These are phyloP conservation scores for Odontamblyopus rebecca DNA, from an alignment of 2,797 vertebrate genomes.

Conservation along the genomic window DNA sequence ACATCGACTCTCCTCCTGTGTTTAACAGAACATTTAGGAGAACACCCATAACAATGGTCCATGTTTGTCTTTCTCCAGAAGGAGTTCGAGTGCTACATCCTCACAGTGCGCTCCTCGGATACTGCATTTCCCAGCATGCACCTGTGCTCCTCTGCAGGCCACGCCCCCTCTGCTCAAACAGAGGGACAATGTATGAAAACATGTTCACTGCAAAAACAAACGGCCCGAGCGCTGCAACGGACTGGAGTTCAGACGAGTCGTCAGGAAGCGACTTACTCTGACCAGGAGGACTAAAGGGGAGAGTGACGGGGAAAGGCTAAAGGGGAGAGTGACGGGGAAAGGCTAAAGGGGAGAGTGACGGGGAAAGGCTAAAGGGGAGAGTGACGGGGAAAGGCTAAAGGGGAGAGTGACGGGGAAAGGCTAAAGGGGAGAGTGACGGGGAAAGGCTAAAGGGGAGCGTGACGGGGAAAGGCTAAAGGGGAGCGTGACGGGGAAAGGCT, in stretches of 20 bases:
- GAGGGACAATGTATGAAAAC: constrained; percentile 28
- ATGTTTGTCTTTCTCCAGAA: constrained; percentile 22
- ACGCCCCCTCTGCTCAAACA: constrained; percentile 25
- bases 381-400: too few species aligned
- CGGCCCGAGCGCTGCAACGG: neutral
- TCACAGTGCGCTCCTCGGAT: constrained; percentile 45
- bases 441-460: too few species aligned
- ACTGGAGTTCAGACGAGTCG: neutral
- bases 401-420: too few species aligned
- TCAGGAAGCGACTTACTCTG: too few species aligned
- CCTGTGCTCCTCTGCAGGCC: constrained; percentile 44
- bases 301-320: too few species aligned
- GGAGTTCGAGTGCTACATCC: constrained; percentile 30
- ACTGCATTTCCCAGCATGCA: constrained; percentile 69
- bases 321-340: too few species aligned
- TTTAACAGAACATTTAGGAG: constrained; percentile 36
- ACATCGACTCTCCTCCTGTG: constrained; percentile 61
- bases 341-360: too few species aligned
- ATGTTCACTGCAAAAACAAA: neutral
- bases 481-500: too few species aligned
- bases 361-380: too few species aligned
- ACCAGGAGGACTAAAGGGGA: too few species aligned
- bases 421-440: too few species aligned
- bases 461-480: too few species aligned
- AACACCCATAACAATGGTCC: constrained; percentile 54